phyloP scores from a whole-genome alignment of 2,113 vertebrate species.

The Rafetus swinhoei region DNA sequence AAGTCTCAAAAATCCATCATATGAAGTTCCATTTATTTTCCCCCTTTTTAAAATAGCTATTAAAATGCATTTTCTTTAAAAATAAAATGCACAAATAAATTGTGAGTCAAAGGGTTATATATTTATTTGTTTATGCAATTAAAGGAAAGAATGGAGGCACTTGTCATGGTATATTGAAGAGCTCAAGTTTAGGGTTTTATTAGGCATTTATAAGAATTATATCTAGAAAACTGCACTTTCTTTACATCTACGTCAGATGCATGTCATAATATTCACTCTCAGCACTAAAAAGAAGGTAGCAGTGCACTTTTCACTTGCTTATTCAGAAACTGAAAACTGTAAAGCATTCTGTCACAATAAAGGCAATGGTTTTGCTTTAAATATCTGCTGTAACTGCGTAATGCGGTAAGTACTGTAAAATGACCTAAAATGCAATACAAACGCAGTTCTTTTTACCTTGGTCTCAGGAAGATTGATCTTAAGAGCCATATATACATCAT shows the following conservation, averaged over 20 bases:
- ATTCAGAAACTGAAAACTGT: background rate
- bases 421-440: slow-evolving; percentile 21
- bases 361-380: slow-evolving; percentile 8
- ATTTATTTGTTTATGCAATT: background rate
- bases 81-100: background rate
- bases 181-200: background rate
- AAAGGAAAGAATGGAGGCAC: slow-evolving; percentile 6
- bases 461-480: slow-evolving; percentile 84
- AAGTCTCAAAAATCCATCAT: slow-evolving; percentile 17
- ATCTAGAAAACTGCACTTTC: background rate
- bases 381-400: background rate
- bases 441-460: slow-evolving; percentile 82
- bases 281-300: background rate
- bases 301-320: background rate
- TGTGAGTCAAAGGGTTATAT: slow-evolving; percentile 10
- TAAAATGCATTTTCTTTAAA: background rate
- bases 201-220: background rate
- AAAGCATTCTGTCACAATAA: slow-evolving; percentile 16
- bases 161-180: background rate
- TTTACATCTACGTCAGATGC: background rate
- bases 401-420: background rate
- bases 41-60: background rate
- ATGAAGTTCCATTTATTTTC: background rate
- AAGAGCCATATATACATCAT: slow-evolving; percentile 82
- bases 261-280: background rate